phyloP scores from a whole-genome alignment of 2,797 vertebrate genomes.

The Threskiornis aethiopicus region DNA sequence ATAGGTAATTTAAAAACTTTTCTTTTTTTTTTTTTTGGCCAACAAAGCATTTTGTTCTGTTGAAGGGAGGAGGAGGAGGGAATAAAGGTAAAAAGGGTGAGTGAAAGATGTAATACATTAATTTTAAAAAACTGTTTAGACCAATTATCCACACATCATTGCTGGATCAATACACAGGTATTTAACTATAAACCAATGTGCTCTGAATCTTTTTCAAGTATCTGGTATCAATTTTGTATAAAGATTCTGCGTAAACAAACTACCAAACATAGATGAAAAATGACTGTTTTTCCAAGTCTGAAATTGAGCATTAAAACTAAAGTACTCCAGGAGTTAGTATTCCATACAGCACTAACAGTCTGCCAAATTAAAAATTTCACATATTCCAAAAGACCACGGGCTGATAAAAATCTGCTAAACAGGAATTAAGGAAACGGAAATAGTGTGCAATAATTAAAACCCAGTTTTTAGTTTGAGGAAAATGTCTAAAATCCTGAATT shows the following conservation, averaged over 20 bases:
- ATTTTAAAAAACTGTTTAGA: conserved; percentile 15
- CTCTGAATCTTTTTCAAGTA: conserved; percentile 72
- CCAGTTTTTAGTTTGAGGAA: conserved; percentile 38
- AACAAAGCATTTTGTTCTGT: conserved; percentile 51
- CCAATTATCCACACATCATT: conserved; percentile 55
- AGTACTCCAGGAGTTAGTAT: conserved; percentile 67
- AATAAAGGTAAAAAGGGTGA: conserved; percentile 36
- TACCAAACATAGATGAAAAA: conserved; percentile 65
- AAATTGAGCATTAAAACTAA: conserved; percentile 66
- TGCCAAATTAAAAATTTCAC: conserved; percentile 58
- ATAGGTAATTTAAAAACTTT: conserved; percentile 23
- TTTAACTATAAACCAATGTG: conserved; percentile 65
- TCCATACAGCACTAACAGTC: conserved; percentile 64
- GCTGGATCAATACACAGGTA: conserved; percentile 40
- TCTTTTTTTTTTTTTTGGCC: background rate
- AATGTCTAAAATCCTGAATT: conserved; percentile 71
- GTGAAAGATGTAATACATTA: conserved; percentile 19
- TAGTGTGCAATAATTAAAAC: conserved; percentile 68
- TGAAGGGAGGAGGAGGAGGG: conserved; percentile 21
- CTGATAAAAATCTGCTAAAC: conserved; percentile 62
- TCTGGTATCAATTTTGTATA: conserved; percentile 58
- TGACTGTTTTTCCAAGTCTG: conserved; percentile 49
- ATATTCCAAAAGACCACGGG: conserved; percentile 52
- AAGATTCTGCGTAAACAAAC: conserved; percentile 68
- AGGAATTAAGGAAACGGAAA: conserved; percentile 51